These are phyloP conservation scores for Penaeus vannamei DNA, from an alignment of 1,140 invertebrate genomes.

Conservation along the genomic window DNA sequence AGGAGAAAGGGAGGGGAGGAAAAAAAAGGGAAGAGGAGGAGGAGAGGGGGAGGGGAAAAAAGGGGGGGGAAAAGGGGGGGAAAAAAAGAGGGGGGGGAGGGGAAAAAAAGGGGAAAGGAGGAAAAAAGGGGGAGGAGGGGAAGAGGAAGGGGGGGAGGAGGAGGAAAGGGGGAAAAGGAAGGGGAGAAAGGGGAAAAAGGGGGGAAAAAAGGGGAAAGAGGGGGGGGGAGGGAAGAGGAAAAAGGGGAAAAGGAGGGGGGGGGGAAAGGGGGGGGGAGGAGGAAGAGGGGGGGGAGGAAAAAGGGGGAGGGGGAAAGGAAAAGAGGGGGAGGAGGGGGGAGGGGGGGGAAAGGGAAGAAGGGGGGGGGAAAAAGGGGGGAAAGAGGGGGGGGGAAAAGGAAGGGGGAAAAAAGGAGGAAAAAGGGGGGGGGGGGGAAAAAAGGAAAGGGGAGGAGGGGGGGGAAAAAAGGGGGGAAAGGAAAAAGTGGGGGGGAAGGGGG, in stretches of 20 bases:
- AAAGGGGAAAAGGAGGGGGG: neutral
- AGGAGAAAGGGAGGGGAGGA: neutral
- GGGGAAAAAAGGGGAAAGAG: neutral
- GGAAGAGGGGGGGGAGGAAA: neutral
- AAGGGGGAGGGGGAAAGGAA: neutral
- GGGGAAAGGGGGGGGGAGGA: neutral
- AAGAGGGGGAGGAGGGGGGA: neutral
- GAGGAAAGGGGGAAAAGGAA: neutral
- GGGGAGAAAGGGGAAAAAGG: neutral
- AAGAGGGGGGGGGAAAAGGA: no score
- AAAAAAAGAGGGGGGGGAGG: neutral
- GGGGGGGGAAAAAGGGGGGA: neutral
- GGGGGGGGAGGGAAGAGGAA: neutral
- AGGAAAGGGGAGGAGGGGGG: neutral
- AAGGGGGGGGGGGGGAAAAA: no score
- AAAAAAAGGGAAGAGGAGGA: neutral
- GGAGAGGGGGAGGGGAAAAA: neutral
- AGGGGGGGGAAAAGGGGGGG: constrained; percentile 2
- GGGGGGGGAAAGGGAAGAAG: neutral
- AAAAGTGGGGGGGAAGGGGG: neutral
- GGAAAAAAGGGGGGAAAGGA: neutral
- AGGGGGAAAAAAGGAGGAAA: no score
- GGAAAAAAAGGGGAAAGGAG: neutral
- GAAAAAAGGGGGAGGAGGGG: neutral
- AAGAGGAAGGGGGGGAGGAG: neutral